Base-by-base conservation (phyloP, 2,888 invertebrate species). In the Drosophila merina region DNA sequence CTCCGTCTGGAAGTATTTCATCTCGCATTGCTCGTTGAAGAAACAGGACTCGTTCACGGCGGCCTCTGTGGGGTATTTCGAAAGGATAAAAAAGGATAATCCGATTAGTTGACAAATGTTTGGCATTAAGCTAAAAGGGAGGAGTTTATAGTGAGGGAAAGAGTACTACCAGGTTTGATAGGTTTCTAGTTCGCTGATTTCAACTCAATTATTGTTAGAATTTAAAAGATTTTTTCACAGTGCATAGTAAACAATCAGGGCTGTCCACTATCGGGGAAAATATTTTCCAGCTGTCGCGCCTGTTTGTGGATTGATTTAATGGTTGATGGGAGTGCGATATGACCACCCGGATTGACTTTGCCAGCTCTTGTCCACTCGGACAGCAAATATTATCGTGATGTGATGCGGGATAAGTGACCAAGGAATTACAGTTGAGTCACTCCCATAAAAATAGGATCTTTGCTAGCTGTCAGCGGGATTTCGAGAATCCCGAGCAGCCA, bases 1-100 rank as follows among this genome's bases (percentile, higher is more conserved):
- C 91, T 96, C 96, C 31, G 96, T 96, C 92, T 95, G 95, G 85
- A 93, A 93, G 76, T 95, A 94, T 78, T 93, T 93, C 71, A 93
- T 93, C 90, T 97, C 96, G 92, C 97, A 97, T 92, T 97, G 96
- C 90, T 96, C 96, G 91, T 94, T 95, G 93, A 97, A 97, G 90
- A 94, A 94, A 89, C 97, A 97, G 48, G 95, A 93, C 90, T 96
- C 96, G 93, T 97, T 97, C 86, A 97, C 94, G 76, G 94, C 93
- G 55, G 94, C 95, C 91, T 94, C 97, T 97, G 94, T 14, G 62
- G 74, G 40, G 12, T 4, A 7, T 14, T 1, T 7, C 12, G 4
- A 38, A 38, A 38, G 33, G 49, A 26, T 60, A n/a, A 28, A 10
- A 31, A 7, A 28, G 9, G 20, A 55, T 40, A 57, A 64, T 57